A percentile compares a stretch with the other conserved stretches of the same genome.
Evolutionary conservation across 2,113 vertebrate genomes (phyloP).

Genomic region (Tursiops truncatus): DNA sequence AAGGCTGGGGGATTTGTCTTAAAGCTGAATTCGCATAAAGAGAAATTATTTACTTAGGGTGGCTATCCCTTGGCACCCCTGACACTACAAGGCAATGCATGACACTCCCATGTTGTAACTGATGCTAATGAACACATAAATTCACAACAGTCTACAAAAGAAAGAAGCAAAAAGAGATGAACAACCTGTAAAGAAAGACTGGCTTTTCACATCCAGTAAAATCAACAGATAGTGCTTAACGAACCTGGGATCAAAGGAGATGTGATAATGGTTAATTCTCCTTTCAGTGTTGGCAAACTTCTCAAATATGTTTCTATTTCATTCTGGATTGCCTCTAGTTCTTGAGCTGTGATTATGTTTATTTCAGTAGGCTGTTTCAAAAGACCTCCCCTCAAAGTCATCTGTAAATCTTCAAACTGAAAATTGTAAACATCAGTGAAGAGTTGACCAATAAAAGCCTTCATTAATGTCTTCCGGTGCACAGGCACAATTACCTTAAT

Average conservation of each 20-base stretch:
- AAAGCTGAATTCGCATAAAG: conserved; percentile 30
- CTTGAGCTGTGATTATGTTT: conserved; percentile 32
- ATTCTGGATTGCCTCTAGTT: conserved; percentile 57
- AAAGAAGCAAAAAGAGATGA: background rate
- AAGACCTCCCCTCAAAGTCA: conserved; percentile 54
- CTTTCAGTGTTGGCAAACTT: conserved; percentile 87
- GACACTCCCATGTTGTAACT: background rate
- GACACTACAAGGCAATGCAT: background rate
- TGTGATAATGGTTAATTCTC: conserved; percentile 85
- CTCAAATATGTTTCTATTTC: conserved; percentile 87
- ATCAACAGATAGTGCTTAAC: background rate
- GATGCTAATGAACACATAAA: background rate
- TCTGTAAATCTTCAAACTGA: conserved; percentile 81
- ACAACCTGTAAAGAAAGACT: background rate
- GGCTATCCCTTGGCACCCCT: background rate
- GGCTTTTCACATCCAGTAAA: conserved; percentile 5
- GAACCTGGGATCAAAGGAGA: conserved; percentile 93
- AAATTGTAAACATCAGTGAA: conserved; percentile 91
- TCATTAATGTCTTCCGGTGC: conserved; percentile 82
- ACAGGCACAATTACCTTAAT: conserved; percentile 85
- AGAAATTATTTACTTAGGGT: background rate
- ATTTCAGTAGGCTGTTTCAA: conserved; percentile 39
- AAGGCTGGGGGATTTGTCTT: background rate
- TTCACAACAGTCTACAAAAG: background rate
- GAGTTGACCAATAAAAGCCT: conserved; percentile 85